Conservation (phyloP, 1,140 invertebrate genomes). For the Pseudomyrmex concolor region DNA sequence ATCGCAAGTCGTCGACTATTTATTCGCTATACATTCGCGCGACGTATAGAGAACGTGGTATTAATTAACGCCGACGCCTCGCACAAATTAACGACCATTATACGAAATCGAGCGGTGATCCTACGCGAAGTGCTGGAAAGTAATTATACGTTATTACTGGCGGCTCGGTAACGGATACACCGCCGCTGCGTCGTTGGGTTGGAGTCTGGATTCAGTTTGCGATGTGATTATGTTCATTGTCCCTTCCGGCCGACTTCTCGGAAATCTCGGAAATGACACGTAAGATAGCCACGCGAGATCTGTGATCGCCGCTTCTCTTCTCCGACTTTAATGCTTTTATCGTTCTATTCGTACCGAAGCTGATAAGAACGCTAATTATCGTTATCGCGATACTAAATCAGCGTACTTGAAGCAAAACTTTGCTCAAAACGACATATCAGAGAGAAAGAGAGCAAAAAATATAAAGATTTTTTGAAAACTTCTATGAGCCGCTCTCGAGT, state of each 20-base stretch:
- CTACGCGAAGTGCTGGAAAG: conserved; percentile 81
- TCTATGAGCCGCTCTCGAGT: too few species aligned
- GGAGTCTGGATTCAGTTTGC: conserved; percentile 81
- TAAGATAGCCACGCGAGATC: conserved; percentile 79
- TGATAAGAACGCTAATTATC: conserved; percentile 42
- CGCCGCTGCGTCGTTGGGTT: conserved; percentile 9
- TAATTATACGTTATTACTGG: conserved; percentile 84
- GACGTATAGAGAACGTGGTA: conserved; percentile 17
- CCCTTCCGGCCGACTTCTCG: conserved; percentile 84
- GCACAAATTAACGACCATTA: conserved; percentile 68
- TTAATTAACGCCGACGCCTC: conserved; percentile 69
- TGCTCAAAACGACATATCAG: background rate
- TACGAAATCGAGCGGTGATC: conserved; percentile 76
- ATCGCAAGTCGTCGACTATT: conserved; percentile 14
- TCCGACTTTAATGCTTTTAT: conserved; percentile 14
- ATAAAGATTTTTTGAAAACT: too few species aligned
- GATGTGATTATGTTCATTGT: conserved; percentile 85
- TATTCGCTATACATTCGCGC: conserved; percentile 24
- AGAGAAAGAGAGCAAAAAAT: background rate
- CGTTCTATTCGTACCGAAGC: conserved; percentile 8
- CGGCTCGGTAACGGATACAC: conserved; percentile 68
- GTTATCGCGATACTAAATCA: background rate
- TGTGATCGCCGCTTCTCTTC: conserved; percentile 62
- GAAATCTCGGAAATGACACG: conserved; percentile 83
- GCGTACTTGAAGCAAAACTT: too few species aligned